Evolutionary conservation across 2,888 invertebrate genomes (phyloP).

Genomic region (Amiota mariae): DNA sequence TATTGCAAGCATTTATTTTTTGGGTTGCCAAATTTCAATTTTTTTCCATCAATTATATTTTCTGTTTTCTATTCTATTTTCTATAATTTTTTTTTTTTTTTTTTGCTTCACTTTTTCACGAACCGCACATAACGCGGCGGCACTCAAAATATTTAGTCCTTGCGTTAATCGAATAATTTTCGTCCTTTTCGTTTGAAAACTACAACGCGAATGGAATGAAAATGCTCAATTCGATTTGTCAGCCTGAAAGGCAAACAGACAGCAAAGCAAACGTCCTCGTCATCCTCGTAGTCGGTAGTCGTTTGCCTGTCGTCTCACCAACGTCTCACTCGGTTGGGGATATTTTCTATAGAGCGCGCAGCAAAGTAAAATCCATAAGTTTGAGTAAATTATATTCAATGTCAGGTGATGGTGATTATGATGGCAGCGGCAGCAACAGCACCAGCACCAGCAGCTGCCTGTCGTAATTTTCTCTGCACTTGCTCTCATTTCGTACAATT

Average conservation of each 20-base stretch:
- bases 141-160: background rate
- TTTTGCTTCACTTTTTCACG: slow-evolving; percentile 23
- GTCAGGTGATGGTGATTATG: slow-evolving; percentile 62
- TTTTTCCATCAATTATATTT: background rate
- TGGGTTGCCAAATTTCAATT: background rate
- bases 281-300: slow-evolving; percentile 8
- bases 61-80: slow-evolving; percentile 54
- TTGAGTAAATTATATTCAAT: slow-evolving; percentile 58
- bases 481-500: slow-evolving; percentile 58
- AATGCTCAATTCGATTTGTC: slow-evolving; percentile 14
- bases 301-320: slow-evolving; percentile 14
- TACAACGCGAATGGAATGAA: slow-evolving; percentile 22
- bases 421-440: slow-evolving; percentile 9
- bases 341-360: slow-evolving; percentile 18
- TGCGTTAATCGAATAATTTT: background rate
- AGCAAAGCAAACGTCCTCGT: background rate
- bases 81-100: no score
- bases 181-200: slow-evolving; percentile 22
- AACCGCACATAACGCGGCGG: slow-evolving; percentile 25
- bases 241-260: background rate
- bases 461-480: slow-evolving; percentile 58
- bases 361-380: background rate
- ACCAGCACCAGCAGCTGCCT: slow-evolving; percentile 37
- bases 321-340: slow-evolving; percentile 8
- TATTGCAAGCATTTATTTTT: no score